Evolutionary conservation across 2,797 vertebrate species (phyloP), one percentile per base, ranked within the genome.

Genomic region (Urosaurus nigricauda): DNA sequence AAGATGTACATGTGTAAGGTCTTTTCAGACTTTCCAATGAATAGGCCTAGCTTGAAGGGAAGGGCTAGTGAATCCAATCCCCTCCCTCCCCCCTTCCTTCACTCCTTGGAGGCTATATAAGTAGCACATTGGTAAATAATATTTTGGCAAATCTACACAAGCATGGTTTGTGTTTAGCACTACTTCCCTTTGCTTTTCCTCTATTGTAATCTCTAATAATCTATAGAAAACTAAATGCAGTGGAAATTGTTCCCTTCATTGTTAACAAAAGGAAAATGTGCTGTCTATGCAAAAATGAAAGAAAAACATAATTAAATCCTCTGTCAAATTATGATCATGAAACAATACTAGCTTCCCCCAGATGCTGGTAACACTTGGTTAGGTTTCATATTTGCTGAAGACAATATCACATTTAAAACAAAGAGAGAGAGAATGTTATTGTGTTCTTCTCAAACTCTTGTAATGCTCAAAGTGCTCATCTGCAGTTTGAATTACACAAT

Each of bases 321-420:
- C 80, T 89, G 81, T 65, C 94, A 58, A 85, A 83, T 71, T 82
- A 58, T 9, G 85, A 94, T 71, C 79, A 74, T 21, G 32, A 88
- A 84, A 90, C 89, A 88, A 79, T 32, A 0, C 65, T 3, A 37
- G 37, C 0, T 2, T 26, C 91, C 5, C 68, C 88, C 24, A 75
- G 87, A 71, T 90, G 43, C 87, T 84, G n/a, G 0, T 26, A 32
- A 87, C 82, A 11, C 8, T 4, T 16, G 37, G 89, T 79, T 92
- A 86, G 91, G 92, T 82, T 94, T 92, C 88, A 70, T 51, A n/a
- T 29, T 87, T 89, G 74, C 89, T 89, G 88, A 88, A 94, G 90
- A 95, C 86, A 95, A 91, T 92, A 51, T 14, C 63, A 32, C 68
- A 73, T 85, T 96, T 95, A 74, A 51, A 51, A 9, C 7, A 51